Evolutionary conservation across 2,888 invertebrate genomes (phyloP), one percentile per base, ranked within the genome.

Genomic region (Drosophila ezoana): DNA sequence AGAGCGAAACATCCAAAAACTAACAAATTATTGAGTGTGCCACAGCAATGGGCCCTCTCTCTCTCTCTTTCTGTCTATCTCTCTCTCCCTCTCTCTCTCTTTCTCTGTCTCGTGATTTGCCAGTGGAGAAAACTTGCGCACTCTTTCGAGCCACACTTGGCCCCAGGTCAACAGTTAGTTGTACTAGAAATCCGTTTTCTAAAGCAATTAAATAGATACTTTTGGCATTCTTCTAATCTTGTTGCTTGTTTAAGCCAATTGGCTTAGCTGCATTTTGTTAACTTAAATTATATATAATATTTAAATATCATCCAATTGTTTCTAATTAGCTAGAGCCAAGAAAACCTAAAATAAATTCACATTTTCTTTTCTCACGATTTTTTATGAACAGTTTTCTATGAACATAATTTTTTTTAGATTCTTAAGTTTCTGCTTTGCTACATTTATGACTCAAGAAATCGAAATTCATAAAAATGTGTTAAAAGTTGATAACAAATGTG

Each of bases 21-120:
- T 51, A 58, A 63, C 44, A 66, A 69, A 66, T 69, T 65, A 69
- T 71, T 58, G 70, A 68, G 43, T 58, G 52, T 58, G 69, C 40
- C 69, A 54, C 1, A 23, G 23, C 23, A 23, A 38, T 51, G 51
- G 51, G 23, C 23, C 23, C 6, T 23, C 6, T 8, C 23, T 23
- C 23, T 23, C 23, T 23, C 23, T 4, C 5, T 23, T 5, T 5
- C 23, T 5, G 1, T 23, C 23, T 23, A 0, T 23, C 23, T 23
- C 23, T 23, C 5, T 8, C 23, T 8, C 23, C 1, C 8, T 8
- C 23, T 8, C 23, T 8, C 23, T 8, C 8, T 8, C 23, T 1
- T 0, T 8, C 28, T 28, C 8, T 28, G 8, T 28, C 8, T 28
- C 56, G 35, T 28, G 38, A 52, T 14, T 56, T n/a, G 23, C 18